phyloP scores from a whole-genome alignment of 2,797 vertebrate genomes.

The Myoxocephalus aenaeus region DNA sequence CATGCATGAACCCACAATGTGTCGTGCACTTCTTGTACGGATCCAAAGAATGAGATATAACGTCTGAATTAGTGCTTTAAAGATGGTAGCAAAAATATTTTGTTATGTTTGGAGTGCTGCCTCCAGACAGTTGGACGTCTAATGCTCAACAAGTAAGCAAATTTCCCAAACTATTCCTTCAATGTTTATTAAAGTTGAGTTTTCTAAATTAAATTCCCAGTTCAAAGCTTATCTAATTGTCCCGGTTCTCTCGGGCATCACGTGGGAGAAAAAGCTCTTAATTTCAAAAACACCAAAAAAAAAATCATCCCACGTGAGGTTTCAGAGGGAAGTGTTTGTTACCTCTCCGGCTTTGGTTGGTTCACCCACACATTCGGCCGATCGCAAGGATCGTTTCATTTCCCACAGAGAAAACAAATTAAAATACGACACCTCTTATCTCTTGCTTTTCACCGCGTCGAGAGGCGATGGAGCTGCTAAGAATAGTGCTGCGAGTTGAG shows the following conservation, averaged over 20 bases:
- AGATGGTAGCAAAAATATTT: neutral
- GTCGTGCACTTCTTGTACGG: neutral
- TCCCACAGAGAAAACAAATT: constrained; percentile 76
- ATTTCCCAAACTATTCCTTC: constrained; percentile 6
- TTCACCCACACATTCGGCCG: constrained; percentile 35
- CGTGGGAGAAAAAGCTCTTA: constrained; percentile 38
- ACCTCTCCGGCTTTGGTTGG: constrained; percentile 38
- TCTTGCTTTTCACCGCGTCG: constrained; percentile 59
- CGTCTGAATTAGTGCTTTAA: neutral
- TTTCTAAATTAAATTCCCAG: constrained; percentile 41
- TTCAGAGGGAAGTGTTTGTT: constrained; percentile 37
- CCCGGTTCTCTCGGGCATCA: constrained; percentile 17
- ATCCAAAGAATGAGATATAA: neutral
- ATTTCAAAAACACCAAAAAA: constrained; percentile 53
- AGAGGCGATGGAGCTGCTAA: constrained; percentile 69
- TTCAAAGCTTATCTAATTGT: constrained; percentile 35
- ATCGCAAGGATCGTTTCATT: constrained; percentile 56
- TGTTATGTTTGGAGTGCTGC: neutral
- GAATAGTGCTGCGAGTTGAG: constrained; percentile 65
- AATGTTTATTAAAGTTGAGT: constrained; percentile 4
- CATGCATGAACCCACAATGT: neutral
- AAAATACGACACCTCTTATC: constrained; percentile 76
- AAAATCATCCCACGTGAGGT: constrained; percentile 55
- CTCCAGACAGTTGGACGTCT: neutral
- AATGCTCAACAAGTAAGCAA: neutral